Conservation (phyloP, 2,113 vertebrate species). For the Microcebus jonahi region DNA sequence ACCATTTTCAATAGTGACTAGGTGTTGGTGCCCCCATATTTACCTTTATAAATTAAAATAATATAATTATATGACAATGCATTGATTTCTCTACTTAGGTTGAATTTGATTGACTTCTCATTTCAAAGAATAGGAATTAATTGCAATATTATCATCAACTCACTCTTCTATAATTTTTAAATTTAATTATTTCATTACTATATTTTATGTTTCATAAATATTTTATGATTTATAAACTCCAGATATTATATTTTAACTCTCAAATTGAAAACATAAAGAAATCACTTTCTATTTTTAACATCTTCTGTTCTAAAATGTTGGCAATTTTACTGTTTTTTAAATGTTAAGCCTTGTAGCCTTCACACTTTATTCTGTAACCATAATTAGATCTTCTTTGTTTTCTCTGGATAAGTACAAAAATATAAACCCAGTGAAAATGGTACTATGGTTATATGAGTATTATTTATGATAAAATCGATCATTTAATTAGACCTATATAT, state of each 20-base stretch:
- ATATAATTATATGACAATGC: not conserved
- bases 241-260: not conserved
- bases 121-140: not conserved
- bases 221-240: not conserved
- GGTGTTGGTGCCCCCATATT: not conserved
- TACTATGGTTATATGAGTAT: not conserved
- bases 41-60: not conserved
- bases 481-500: not conserved
- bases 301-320: constrained; percentile 24
- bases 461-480: not conserved
- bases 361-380: not conserved
- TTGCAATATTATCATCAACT: not conserved
- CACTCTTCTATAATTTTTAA: not conserved
- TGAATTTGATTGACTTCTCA: not conserved
- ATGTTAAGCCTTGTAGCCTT: not conserved
- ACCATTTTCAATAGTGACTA: not conserved
- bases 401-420: not conserved
- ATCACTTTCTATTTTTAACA: not conserved
- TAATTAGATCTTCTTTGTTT: not conserved
- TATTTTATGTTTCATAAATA: not conserved
- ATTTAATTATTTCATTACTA: not conserved
- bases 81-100: not conserved
- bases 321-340: not conserved
- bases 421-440: not conserved
- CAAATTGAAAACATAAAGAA: not conserved